Evolutionary conservation across 2,888 invertebrate species (phyloP), one percentile per base, ranked within the genome.

Genomic region (Pachycephus smyrnensis): DNA sequence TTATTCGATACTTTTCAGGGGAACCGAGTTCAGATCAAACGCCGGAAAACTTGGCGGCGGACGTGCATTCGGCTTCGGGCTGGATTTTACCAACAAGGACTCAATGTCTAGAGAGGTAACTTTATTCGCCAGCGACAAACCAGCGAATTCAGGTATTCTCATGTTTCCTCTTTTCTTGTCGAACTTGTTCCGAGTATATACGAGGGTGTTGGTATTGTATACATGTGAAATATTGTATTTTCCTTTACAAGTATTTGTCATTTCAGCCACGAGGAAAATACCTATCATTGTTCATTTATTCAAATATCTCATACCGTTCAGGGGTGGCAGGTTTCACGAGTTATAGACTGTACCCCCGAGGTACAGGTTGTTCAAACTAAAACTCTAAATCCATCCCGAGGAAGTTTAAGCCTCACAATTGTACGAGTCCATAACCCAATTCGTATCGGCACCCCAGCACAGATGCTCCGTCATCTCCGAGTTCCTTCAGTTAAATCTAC

Each of bases 1-100:
- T 82, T 83, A 81, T 80, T 77, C 81, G 80, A 80, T 85, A 79
- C 79, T 81, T 85, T 80, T 77, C 77, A 74, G 76, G 68, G 23
- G 73, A 79, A 81, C 80, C 79, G 76, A 77, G 78, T 81, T 79
- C 78, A 73, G 68, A 76, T 77, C 77, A 78, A 77, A 80, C 80
- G 69, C 73, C 23, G 55, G 23, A 55, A 55, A 55, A 77, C 75
- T 75, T 75, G 69, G 77, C 75, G 71, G 33, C 68, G 30, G n/a
- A 36, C 35, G 77, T 75, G 75, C 40, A 77, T 68, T 40, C 77
- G 77, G 69, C 55, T 55, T 9, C 55, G 55, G 55, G 55, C 23
- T 55, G 55, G 55, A 55, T 55, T 55, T 55, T 23, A 55, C 55
- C 55, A 55, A 23, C 55, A 23, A 55, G 55, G 55, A 55, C 55